A percentile compares a stretch with the other conserved stretches of the same genome.
Conservation (phyloP, 2,888 invertebrate species). For the Pantelozetes paolii region DNA sequence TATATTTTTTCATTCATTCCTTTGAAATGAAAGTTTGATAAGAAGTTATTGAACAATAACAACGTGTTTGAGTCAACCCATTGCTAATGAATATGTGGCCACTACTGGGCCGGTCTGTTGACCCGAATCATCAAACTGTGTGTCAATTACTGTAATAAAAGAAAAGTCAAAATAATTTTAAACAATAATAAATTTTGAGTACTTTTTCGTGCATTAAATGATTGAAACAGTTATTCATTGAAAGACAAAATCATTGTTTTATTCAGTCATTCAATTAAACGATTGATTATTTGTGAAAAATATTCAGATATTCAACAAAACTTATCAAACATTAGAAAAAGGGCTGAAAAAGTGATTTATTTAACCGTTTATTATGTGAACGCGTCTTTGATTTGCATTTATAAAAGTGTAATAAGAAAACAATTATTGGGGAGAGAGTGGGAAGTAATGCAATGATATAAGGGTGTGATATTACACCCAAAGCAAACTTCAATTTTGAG, state of each 20-base stretch:
- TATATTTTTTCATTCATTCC: no score
- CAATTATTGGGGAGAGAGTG: neutral
- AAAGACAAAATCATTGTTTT: no score
- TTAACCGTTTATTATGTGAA: neutral
- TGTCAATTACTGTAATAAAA: constrained; percentile 9
- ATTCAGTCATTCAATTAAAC: no score
- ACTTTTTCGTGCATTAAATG: neutral
- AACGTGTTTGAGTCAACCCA: constrained; percentile 14
- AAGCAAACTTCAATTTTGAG: neutral
- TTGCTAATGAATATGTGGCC: neutral
- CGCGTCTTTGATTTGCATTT: constrained; percentile 4
- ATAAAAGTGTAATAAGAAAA: neutral
- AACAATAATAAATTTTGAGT: neutral
- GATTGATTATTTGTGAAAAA: no score
- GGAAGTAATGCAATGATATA: neutral
- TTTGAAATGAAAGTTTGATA: neutral
- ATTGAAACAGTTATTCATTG: neutral
- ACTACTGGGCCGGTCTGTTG: constrained; percentile 2
- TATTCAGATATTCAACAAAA: neutral
- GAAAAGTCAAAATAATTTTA: neutral
- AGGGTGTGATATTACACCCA: constrained; percentile 6
- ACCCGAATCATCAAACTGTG: constrained; percentile 11
- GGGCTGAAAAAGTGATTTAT: neutral
- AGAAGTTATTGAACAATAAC: neutral
- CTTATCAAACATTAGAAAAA: neutral